Evolutionary conservation across 2,888 invertebrate genomes (phyloP).

Genomic region (Dermolepida albohirtum): DNA sequence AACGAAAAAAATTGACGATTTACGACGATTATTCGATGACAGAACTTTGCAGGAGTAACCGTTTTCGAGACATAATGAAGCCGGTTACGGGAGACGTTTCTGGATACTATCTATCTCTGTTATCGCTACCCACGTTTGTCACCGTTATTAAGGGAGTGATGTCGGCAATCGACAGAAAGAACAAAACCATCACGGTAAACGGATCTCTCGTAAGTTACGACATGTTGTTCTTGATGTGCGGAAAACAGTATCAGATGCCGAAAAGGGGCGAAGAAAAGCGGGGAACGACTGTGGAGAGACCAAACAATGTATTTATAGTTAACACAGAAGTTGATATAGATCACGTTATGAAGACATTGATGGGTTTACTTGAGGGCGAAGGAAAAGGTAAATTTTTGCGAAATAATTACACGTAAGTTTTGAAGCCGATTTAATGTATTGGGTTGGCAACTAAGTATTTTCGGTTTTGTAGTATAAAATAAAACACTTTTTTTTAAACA

Average conservation of each 20-base stretch:
- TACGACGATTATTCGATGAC: no score
- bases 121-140: slow-evolving; percentile 73
- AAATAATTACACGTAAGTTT: no score
- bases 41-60: slow-evolving; percentile 49
- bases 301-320: slow-evolving; percentile 73
- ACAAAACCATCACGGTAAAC: slow-evolving; percentile 70
- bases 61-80: slow-evolving; percentile 65
- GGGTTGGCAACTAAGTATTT: no score
- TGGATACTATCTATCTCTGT: slow-evolving; percentile 55
- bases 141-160: slow-evolving; percentile 74
- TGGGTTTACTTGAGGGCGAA: slow-evolving; percentile 20
- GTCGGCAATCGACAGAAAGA: slow-evolving; percentile 64
- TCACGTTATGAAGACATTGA: slow-evolving; percentile 63
- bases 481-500: no score
- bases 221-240: slow-evolving; percentile 69
- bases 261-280: slow-evolving; percentile 55
- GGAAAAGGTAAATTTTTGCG: no score
- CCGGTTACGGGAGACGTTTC: slow-evolving; percentile 64
- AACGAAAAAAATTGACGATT: slow-evolving; percentile 49
- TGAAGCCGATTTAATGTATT: no score
- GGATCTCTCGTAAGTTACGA: slow-evolving; percentile 67
- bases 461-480: no score
- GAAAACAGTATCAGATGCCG: slow-evolving; percentile 71
- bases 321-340: slow-evolving; percentile 71
- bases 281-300: slow-evolving; percentile 61